Evolutionary conservation across 2,113 vertebrate species (phyloP), one percentile per base, ranked within the genome.

Genomic region (Rhea americana): DNA sequence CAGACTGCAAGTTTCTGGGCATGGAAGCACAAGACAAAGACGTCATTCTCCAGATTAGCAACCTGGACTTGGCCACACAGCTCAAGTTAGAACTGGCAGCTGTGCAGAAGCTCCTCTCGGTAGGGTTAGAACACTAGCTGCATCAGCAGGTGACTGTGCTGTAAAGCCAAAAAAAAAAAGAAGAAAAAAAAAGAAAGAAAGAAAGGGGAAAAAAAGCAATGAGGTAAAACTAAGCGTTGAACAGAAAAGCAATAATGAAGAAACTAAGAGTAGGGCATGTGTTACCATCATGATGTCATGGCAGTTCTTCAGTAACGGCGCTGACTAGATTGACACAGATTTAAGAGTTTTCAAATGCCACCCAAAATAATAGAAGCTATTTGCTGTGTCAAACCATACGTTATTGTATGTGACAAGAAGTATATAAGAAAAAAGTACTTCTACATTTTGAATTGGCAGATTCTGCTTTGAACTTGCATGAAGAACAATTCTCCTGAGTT

Each of bases 31-130:
- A 87, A 95, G 95, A 95, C 94, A 97, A 93, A 95, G 96, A 97
- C 79, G 95, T 97, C 96, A 97, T 97, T 95, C 96, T 97, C 94
- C 96, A 91, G 92, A 95, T 98, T 97, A 97, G 96, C 93, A 95
- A 94, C 95, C 89, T 96, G 93, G 91, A 85, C 95, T 93, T 88
- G 96, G 82, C 96, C 92, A 88, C 7, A 11, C 86, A 94, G 94
- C 95, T 94, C 76, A 80, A 94, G 83, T 95, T 95, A 93, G 85
- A 94, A 93, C 94, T 97, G 96, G 94, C 96, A 98, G 97, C 96
- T 97, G 94, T 92, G 85, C 82, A 75, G 35, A 81, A 93, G 76
- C 53, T 79, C 88, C 53, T 79, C 88, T 95, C 53, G 16, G 67
- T 32, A 85, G 1, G 22, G 91, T 85, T 86, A 61, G 68, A 86